Base-by-base conservation (phyloP, 2,797 vertebrate species). In the Enteromius radiatus region DNA sequence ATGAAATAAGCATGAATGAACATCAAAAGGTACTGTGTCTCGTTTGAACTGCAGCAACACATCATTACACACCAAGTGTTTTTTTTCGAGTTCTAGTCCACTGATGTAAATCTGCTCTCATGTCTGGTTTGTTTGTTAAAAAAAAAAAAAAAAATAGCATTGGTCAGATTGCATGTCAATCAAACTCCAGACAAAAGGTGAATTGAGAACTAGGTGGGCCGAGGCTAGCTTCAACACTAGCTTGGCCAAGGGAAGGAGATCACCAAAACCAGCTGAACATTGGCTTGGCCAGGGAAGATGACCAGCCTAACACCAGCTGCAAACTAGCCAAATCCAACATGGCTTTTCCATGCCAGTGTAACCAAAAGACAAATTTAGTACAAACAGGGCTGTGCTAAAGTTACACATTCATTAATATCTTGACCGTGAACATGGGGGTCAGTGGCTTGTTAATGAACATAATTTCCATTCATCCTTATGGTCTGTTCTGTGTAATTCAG, bases 381-480 rank as follows among this genome's bases (percentile, higher is more conserved):
- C 3, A 26, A 84, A 43, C 56, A 61, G 38, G 64, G 63, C 82
- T 74, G 54, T 23, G 43, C 69, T 78, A 59, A 73, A 56, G 68
- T 45, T 47, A 38, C 49, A 21, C 38, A 68, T 47, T 84, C 78
- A 80, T 88, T 87, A 87, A 52, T 74, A 73, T 82, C 80, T 77
- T 28, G 28, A 64, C 47, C 54, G 68, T 65, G 67, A 84, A 85
- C 86, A 85, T 38, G 4, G 70, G 80, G 84, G 86, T 88, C 79
- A 69, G 33, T 68, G 84, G 83, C 84, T 83, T 86, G 76, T 85
- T 90, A 90, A 90, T 90, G 86, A 87, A 86, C 64, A 85, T 84
- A 41, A 85, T 87, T 88, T 86, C 82, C 61, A 76, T 87, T 90
- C 82, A 86, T 85, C 82, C 84, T 47, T 49, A 63, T 43, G 64